These are phyloP conservation scores for Microtus oregoni DNA, from an alignment of 2,113 vertebrate species.

Conservation along the genomic window DNA sequence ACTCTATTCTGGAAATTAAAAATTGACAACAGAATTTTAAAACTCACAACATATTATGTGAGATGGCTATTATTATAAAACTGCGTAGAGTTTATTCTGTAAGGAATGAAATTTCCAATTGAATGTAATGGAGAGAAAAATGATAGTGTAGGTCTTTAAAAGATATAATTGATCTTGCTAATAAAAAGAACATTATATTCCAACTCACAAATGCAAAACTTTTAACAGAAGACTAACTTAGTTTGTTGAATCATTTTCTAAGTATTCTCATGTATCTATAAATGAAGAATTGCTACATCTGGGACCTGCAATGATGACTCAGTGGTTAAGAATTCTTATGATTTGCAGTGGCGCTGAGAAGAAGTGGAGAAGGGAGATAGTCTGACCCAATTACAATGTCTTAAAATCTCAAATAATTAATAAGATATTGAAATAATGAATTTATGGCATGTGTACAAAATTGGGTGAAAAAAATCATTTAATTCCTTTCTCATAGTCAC, in stretches of 20 bases:
- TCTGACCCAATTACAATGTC: background rate
- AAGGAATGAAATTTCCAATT: background rate
- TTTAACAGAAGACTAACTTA: background rate
- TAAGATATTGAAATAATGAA: background rate
- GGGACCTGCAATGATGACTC: too few species aligned
- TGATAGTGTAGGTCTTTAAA: background rate
- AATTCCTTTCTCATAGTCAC: background rate
- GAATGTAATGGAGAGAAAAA: background rate
- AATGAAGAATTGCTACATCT: background rate
- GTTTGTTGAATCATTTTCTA: background rate
- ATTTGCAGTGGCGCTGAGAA: background rate
- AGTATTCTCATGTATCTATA: background rate
- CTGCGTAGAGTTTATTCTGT: background rate
- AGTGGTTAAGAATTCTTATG: background rate
- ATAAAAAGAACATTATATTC: background rate
- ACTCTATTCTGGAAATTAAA: conserved; percentile 31
- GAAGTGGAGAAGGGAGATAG: background rate
- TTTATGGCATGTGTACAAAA: background rate
- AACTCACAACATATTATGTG: conserved; percentile 47
- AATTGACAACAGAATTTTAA: conserved; percentile 21
- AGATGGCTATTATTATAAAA: background rate
- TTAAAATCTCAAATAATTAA: background rate
- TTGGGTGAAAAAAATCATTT: background rate
- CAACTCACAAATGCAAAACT: background rate
- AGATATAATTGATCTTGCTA: background rate